These are phyloP conservation scores for Gnathonemus echidnorhynchus DNA, from an alignment of 2,113 vertebrate genomes.

Conservation along the genomic window DNA sequence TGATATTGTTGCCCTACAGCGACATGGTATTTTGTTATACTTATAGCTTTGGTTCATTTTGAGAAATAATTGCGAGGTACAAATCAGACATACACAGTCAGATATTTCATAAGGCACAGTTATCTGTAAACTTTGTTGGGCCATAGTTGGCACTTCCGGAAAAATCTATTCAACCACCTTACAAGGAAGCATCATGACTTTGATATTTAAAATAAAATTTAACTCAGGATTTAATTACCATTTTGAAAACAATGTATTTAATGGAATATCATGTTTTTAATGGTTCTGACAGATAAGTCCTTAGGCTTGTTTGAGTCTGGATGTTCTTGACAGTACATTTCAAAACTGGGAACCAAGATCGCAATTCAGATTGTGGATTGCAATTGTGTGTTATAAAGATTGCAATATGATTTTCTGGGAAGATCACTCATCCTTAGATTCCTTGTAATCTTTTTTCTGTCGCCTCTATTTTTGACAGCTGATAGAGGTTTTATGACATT, in stretches of 20 bases:
- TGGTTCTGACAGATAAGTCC: background rate
- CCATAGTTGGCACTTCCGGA: too few species aligned
- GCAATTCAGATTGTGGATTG: background rate
- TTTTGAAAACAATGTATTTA: background rate
- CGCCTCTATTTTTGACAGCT: background rate
- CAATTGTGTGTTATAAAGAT: background rate
- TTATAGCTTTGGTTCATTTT: background rate
- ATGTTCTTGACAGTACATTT: background rate
- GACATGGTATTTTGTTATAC: background rate
- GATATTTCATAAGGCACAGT: background rate
- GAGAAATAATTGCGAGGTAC: too few species aligned
- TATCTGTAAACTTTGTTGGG: background rate
- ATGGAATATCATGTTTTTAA: background rate
- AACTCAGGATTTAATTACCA: background rate
- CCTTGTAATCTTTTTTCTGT: background rate
- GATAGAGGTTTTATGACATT: background rate
- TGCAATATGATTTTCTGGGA: background rate
- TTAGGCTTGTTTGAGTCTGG: background rate
- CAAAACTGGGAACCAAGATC: too few species aligned
- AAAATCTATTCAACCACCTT: background rate
- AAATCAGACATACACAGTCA: background rate
- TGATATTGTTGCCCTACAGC: background rate
- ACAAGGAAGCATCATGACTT: background rate
- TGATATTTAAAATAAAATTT: background rate
- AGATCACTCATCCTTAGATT: background rate